phyloP scores from a whole-genome alignment of 2,797 vertebrate species.

The Petrocephalus schoutedeni region DNA sequence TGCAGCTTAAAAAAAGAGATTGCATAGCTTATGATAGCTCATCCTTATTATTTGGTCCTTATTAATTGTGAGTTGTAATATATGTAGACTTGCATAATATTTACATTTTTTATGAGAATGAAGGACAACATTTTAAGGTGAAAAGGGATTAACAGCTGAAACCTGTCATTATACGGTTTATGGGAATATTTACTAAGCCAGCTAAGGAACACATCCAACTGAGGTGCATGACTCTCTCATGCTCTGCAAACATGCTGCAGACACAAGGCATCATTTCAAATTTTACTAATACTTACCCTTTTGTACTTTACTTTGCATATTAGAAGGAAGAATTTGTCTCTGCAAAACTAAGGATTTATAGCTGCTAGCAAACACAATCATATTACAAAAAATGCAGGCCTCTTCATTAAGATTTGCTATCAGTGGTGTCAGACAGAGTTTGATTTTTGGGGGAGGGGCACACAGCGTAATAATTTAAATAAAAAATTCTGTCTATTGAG shows the following conservation, averaged over 20 bases:
- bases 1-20: neutral
- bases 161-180: neutral
- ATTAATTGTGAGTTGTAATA: neutral
- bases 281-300: slow-evolving; percentile 79
- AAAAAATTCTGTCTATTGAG: neutral
- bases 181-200: neutral
- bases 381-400: neutral
- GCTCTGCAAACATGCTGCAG: slow-evolving; percentile 85
- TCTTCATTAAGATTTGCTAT: neutral
- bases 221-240: slow-evolving; percentile 76
- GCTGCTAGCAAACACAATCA: neutral
- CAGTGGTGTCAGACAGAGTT: neutral
- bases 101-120: neutral
- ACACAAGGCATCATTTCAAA: slow-evolving; percentile 93
- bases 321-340: slow-evolving; percentile 68
- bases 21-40: neutral
- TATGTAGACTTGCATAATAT: neutral
- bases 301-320: slow-evolving; percentile 92
- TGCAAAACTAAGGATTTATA: neutral
- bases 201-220: neutral
- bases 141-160: neutral
- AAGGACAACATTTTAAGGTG: neutral
- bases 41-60: neutral
- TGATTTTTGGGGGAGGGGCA: neutral
- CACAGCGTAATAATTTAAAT: neutral